phyloP scores from a whole-genome alignment of 2,113 vertebrate genomes.

The Lutjanus erythropterus region DNA sequence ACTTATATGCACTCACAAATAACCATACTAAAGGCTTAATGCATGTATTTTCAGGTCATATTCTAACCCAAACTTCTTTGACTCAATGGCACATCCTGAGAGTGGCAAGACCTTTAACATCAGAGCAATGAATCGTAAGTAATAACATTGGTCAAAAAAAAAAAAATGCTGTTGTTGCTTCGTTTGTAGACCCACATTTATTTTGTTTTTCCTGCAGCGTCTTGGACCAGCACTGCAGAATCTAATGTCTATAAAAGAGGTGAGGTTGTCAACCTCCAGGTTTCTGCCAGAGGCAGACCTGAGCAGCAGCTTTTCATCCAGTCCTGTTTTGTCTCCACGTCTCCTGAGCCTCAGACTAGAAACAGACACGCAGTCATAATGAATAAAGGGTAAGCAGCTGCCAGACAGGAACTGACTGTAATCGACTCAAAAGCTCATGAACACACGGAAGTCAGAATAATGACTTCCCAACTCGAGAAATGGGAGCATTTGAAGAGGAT shows the following conservation, averaged over 20 bases:
- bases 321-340: conserved; percentile 72
- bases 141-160: rapidly evolving
- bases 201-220: conserved; percentile 50
- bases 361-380: conserved; percentile 58
- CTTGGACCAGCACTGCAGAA: conserved; percentile 61
- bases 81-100: background rate
- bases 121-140: conserved; percentile 75
- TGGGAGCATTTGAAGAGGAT: no score
- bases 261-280: conserved; percentile 67
- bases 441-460: no score
- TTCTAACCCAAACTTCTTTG: background rate
- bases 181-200: rapidly evolving
- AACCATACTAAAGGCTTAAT: background rate
- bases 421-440: no score
- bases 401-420: background rate
- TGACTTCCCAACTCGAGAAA: no score
- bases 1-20: background rate
- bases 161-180: rapidly evolving
- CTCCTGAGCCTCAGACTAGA: conserved; percentile 52
- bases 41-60: conserved; percentile 31
- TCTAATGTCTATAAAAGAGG: conserved; percentile 68
- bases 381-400: conserved; percentile 80
- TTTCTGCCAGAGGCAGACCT: conserved; percentile 43
- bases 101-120: conserved; percentile 44
- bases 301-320: conserved; percentile 73